Percentiles rank a stretch among this genome's conserved stretches.
phyloP scores from a whole-genome alignment of 2,888 invertebrate genomes.

The Mesopsocus fuscifrons region DNA sequence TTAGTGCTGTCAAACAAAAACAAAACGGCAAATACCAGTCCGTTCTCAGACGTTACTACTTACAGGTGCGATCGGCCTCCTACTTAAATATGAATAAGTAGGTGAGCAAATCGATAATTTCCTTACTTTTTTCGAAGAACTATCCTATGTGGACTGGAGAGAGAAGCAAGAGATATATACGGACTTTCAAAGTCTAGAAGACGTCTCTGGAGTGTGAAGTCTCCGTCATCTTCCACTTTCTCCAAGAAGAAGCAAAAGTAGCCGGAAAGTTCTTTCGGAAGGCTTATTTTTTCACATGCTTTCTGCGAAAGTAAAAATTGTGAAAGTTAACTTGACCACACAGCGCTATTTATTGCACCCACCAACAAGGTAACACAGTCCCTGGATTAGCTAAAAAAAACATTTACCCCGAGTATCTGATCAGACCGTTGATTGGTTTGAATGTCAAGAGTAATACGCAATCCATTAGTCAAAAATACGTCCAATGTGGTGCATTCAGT shows the following conservation, averaged over 20 bases:
- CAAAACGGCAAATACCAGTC: background rate
- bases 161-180: constrained; percentile 72
- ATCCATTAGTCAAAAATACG: constrained; percentile 71
- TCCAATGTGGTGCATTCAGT: constrained; percentile 55
- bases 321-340: background rate
- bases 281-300: constrained; percentile 59
- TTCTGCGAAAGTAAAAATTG: constrained; percentile 31
- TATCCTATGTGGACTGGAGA: constrained; percentile 53
- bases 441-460: constrained; percentile 61
- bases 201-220: constrained; percentile 61
- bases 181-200: constrained; percentile 96
- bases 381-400: too few relatives aligned
- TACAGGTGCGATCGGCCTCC: constrained; percentile 7
- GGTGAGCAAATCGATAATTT: too few relatives aligned
- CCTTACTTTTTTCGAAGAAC: constrained; percentile 70
- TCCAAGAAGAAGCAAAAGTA: constrained; percentile 85
- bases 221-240: constrained; percentile 50
- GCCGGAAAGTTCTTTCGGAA: constrained; percentile 58
- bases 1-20: too few relatives aligned
- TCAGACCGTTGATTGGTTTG: constrained; percentile 70
- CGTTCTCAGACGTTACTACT: constrained; percentile 1
- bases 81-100: too few relatives aligned
- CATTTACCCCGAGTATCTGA: constrained; percentile 49
- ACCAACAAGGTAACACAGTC: too few relatives aligned
- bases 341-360: too few relatives aligned